Conservation (phyloP, 2,113 vertebrate genomes). For the Capreolus pygargus region DNA sequence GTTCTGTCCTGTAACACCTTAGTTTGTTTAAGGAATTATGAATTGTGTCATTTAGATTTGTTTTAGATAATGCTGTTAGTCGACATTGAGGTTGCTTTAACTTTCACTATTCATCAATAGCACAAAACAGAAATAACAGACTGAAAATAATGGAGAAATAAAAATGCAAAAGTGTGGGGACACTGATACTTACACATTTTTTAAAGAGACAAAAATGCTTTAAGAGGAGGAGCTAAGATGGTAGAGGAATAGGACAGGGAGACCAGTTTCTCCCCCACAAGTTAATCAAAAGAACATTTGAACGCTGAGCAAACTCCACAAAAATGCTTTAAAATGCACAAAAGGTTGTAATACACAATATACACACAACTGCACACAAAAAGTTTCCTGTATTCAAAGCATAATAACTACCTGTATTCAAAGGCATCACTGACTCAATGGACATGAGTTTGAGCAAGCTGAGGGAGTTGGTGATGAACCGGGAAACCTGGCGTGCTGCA, state of each 20-base stretch:
- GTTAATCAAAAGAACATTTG: too few species aligned
- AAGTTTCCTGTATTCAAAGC: background rate
- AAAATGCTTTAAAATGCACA: conserved; percentile 19
- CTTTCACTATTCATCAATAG: background rate
- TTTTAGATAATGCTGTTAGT: background rate
- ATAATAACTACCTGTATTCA: background rate
- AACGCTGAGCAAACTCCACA: background rate
- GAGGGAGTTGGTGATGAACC: background rate
- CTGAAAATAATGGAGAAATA: conserved; percentile 18
- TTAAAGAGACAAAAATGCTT: background rate
- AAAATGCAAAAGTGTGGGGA: background rate
- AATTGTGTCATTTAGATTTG: background rate
- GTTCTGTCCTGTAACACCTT: background rate
- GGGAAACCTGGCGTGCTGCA: background rate
- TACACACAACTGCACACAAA: background rate
- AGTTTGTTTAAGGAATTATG: conserved; percentile 22
- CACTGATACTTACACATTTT: background rate
- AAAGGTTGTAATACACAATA: background rate
- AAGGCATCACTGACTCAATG: background rate
- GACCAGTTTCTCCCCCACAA: too few species aligned
- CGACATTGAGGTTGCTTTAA: background rate
- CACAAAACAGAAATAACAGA: conserved; percentile 4
- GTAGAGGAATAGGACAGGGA: too few species aligned
- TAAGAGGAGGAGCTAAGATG: background rate
- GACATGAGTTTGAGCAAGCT: background rate